Percentiles rank a stretch among this genome's conserved stretches.
phyloP scores from a whole-genome alignment of 1,140 invertebrate genomes.

The Lanistes nyassanus region DNA sequence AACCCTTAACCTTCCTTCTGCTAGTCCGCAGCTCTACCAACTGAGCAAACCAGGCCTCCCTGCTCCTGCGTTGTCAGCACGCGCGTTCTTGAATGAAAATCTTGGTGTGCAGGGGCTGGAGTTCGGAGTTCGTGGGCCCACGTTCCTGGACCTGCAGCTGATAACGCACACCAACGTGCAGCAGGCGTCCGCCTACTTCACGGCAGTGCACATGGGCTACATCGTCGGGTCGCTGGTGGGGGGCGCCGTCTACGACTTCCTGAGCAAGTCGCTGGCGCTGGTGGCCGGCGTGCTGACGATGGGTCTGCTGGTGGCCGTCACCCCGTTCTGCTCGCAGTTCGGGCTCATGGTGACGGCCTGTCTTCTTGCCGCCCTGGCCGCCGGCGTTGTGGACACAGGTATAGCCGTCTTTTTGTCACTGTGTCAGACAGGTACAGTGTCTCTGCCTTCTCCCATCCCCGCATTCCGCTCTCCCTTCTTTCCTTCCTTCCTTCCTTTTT shows the following conservation, averaged over 20 bases:
- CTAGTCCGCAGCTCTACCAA: too few relatives aligned
- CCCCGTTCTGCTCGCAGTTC: slow-evolving; percentile 44
- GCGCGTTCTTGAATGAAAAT: too few relatives aligned
- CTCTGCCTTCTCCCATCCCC: too few relatives aligned
- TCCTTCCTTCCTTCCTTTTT: too few relatives aligned
- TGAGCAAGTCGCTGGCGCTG: slow-evolving; percentile 41
- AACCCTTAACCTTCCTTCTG: too few relatives aligned
- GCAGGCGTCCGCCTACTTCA: slow-evolving; percentile 47
- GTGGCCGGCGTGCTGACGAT: slow-evolving; percentile 33
- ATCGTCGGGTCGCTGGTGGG: slow-evolving; percentile 49
- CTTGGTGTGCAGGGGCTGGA: slow-evolving; percentile 54
- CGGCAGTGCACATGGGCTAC: slow-evolving; percentile 44
- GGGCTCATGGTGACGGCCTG: slow-evolving; percentile 40
- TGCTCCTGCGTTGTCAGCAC: too few relatives aligned
- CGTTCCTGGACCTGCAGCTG: slow-evolving; percentile 55
- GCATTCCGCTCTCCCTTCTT: too few relatives aligned
- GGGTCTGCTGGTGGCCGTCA: slow-evolving; percentile 34
- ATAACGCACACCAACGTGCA: slow-evolving; percentile 45
- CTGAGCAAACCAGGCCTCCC: too few relatives aligned
- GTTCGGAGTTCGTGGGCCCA: slow-evolving; percentile 60
- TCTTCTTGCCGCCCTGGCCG: slow-evolving; percentile 46
- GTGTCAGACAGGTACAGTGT: too few relatives aligned
- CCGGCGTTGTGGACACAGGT: slow-evolving; percentile 60
- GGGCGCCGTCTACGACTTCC: slow-evolving; percentile 47
- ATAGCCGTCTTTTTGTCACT: neutral